Evolutionary conservation across 2,797 vertebrate genomes (phyloP).

Genomic region (Malurus splendens): DNA sequence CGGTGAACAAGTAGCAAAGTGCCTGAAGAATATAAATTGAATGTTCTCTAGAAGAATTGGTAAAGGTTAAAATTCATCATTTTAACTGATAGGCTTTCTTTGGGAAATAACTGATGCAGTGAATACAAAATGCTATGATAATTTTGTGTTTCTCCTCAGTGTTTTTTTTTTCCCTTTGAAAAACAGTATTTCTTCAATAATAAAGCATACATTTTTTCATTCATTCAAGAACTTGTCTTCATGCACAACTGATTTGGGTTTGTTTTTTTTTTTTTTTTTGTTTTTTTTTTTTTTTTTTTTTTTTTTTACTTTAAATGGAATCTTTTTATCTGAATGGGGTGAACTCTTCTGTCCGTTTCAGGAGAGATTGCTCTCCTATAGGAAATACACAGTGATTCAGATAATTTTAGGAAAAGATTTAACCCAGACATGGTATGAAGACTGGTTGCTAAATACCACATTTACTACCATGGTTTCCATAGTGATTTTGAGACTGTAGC

Average conservation of each 20-base stretch:
- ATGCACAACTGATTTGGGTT: background rate
- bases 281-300: background rate
- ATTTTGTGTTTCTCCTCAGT: conserved; percentile 48
- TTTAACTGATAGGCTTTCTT: conserved; percentile 78
- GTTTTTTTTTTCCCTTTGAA: background rate
- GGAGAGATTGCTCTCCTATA: background rate
- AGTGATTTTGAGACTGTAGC: conserved; percentile 26
- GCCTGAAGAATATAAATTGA: conserved; percentile 78
- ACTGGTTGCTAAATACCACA: conserved; percentile 5
- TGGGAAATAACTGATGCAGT: conserved; percentile 63
- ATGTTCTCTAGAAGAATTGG: conserved; percentile 72
- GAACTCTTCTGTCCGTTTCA: background rate
- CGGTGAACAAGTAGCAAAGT: conserved; percentile 68
- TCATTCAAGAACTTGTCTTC: conserved; percentile 18
- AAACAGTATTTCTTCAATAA: conserved; percentile 41
- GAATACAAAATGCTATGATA: conserved; percentile 73
- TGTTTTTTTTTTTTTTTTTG: too few relatives aligned
- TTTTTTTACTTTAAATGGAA: conserved; percentile 9
- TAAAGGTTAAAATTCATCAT: conserved; percentile 85
- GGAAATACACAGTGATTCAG: background rate
- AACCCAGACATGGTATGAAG: background rate
- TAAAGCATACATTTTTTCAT: conserved; percentile 20
- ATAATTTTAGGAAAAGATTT: background rate
- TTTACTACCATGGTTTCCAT: conserved; percentile 27
- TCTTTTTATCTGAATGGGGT: background rate